Conservation (phyloP, 2,113 vertebrate species). For the Pseudois nayaur region DNA sequence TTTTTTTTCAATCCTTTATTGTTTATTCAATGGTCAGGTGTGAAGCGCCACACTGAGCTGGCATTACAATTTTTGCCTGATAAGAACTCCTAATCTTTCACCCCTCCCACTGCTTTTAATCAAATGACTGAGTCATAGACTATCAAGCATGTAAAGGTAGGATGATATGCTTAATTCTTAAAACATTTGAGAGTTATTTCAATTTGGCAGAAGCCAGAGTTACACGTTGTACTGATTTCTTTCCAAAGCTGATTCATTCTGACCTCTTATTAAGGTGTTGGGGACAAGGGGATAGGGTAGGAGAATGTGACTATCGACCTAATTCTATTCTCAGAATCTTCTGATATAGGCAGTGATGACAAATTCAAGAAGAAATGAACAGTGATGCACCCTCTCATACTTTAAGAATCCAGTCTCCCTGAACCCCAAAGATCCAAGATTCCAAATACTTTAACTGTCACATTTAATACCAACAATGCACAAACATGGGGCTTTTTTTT, state of each 20-base stretch:
- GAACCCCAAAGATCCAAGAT: neutral
- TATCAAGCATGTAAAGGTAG: neutral
- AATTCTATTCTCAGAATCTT: neutral
- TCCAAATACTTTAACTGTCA: neutral
- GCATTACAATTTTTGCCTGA: constrained; percentile 22
- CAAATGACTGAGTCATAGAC: constrained; percentile 40
- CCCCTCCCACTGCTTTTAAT: constrained; percentile 30
- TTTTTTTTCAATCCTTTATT: neutral
- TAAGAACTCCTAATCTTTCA: constrained; percentile 40
- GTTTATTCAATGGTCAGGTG: neutral
- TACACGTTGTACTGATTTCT: neutral
- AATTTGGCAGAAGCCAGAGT: neutral
- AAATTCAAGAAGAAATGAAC: neutral
- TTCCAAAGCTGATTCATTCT: constrained; percentile 13
- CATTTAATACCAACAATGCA: neutral
- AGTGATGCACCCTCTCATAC: neutral
- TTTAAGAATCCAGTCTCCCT: neutral
- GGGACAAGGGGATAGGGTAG: neutral
- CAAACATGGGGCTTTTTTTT: neutral
- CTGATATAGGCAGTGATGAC: neutral
- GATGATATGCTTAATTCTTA: constrained; percentile 52
- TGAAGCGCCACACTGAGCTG: neutral
- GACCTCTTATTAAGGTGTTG: neutral
- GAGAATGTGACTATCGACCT: neutral
- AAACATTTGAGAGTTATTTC: constrained; percentile 15